phyloP scores from a whole-genome alignment of 1,140 invertebrate species.

The Trichoplusia ni region DNA sequence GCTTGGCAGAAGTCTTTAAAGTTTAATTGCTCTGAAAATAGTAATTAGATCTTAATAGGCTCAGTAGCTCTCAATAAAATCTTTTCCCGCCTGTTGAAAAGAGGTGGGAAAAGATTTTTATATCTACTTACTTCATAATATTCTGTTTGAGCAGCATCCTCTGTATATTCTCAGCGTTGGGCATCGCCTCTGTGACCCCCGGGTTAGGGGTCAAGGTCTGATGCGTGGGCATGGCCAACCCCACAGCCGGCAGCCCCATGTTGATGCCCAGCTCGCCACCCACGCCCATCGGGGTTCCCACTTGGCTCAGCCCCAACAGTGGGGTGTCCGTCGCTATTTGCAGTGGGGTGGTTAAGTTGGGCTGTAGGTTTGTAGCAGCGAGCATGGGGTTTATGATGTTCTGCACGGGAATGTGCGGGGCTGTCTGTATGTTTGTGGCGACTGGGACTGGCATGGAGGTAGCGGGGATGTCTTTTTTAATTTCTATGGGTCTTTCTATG shows the following conservation, averaged over 20 bases:
- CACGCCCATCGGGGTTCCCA: slow-evolving; percentile 60
- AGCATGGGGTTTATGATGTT: slow-evolving; percentile 46
- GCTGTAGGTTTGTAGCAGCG: slow-evolving; percentile 50
- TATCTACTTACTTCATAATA: slow-evolving; percentile 79
- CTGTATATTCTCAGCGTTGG: slow-evolving; percentile 76
- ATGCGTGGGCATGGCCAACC: slow-evolving; percentile 44
- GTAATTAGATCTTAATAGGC: too few relatives aligned
- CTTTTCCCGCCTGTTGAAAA: too few relatives aligned
- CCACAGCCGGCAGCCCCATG: slow-evolving; percentile 45
- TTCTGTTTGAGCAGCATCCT: slow-evolving; percentile 79
- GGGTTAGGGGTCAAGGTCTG: slow-evolving; percentile 51
- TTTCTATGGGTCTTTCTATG: slow-evolving; percentile 17
- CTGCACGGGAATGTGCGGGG: slow-evolving; percentile 48
- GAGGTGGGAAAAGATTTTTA: too few relatives aligned
- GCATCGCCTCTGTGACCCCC: slow-evolving; percentile 50
- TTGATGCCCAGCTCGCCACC: slow-evolving; percentile 48
- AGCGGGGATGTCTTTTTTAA: slow-evolving; percentile 27
- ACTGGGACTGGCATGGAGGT: slow-evolving; percentile 37
- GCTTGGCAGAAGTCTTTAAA: too few relatives aligned
- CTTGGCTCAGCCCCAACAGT: slow-evolving; percentile 63
- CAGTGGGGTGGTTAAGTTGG: slow-evolving; percentile 62
- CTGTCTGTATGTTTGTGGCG: slow-evolving; percentile 32
- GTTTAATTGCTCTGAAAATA: too few relatives aligned
- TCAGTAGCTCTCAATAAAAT: too few relatives aligned
- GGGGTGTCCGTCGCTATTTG: slow-evolving; percentile 72